phyloP scores from a whole-genome alignment of 2,113 vertebrate genomes.

The Ctenomys sociabilis region DNA sequence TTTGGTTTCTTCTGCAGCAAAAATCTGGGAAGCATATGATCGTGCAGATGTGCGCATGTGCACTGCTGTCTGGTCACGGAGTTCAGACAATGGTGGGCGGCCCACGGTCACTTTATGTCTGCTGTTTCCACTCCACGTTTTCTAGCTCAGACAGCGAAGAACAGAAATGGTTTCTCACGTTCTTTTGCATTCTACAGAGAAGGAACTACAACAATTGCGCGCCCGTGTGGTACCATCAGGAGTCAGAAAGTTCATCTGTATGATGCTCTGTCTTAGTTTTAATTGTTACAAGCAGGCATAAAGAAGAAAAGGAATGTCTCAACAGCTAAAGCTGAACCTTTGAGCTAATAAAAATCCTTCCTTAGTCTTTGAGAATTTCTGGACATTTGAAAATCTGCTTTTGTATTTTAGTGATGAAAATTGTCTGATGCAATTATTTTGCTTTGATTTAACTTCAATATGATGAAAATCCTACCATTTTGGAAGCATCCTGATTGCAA shows the following conservation, averaged over 20 bases:
- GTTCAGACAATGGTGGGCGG: slow-evolving; percentile 11
- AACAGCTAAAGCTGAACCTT: neutral
- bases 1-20: slow-evolving; percentile 42
- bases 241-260: slow-evolving; percentile 1
- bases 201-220: neutral
- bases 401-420: neutral
- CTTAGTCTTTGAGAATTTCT: neutral
- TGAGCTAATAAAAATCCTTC: neutral
- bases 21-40: slow-evolving; percentile 71
- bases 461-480: neutral
- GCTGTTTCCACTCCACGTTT: slow-evolving; percentile 42
- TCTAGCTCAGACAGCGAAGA: neutral
- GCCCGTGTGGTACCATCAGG: neutral
- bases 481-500: neutral
- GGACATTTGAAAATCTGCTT: neutral
- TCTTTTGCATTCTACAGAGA: neutral
- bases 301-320: neutral
- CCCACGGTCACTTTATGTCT: neutral
- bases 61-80: neutral
- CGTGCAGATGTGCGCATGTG: slow-evolving; percentile 60
- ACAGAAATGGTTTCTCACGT: neutral
- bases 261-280: neutral
- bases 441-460: neutral
- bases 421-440: slow-evolving; percentile 11
- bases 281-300: neutral